Evolutionary conservation across 2,888 invertebrate species (phyloP).

Genomic region (Ichneumoninae sp.): DNA sequence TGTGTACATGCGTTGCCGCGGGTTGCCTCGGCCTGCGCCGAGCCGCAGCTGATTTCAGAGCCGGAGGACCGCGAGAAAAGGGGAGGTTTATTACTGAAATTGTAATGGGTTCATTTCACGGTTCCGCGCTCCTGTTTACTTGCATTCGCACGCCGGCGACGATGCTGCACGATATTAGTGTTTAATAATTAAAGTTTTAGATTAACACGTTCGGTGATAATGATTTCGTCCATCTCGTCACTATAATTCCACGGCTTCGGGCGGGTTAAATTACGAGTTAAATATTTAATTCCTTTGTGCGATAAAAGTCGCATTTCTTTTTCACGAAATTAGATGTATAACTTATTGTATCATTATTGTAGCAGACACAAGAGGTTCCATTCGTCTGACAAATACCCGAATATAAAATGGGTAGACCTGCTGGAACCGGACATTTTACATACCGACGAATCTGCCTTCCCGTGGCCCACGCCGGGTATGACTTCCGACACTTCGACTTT

Average conservation of each 20-base stretch:
- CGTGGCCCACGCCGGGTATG: no score
- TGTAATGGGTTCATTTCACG: slow-evolving; percentile 58
- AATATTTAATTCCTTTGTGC: background rate
- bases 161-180: background rate
- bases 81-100: slow-evolving; percentile 54
- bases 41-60: slow-evolving; percentile 25
- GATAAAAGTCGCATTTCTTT: background rate
- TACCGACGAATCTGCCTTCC: no score
- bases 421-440: no score
- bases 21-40: slow-evolving; percentile 35
- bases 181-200: slow-evolving; percentile 29
- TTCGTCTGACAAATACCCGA: no score
- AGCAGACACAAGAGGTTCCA: no score
- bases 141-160: slow-evolving; percentile 7
- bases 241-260: background rate
- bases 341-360: background rate
- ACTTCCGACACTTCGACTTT: no score
- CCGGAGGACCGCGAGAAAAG: slow-evolving; percentile 4
- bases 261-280: no score
- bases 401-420: no score
- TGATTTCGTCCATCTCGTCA: slow-evolving; percentile 7
- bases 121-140: slow-evolving; percentile 26
- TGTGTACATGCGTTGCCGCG: slow-evolving; percentile 28
- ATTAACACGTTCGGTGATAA: background rate
- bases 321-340: background rate